Evolutionary conservation across 1,140 invertebrate species (phyloP).

Genomic region (Tetragnatha versicolor): DNA sequence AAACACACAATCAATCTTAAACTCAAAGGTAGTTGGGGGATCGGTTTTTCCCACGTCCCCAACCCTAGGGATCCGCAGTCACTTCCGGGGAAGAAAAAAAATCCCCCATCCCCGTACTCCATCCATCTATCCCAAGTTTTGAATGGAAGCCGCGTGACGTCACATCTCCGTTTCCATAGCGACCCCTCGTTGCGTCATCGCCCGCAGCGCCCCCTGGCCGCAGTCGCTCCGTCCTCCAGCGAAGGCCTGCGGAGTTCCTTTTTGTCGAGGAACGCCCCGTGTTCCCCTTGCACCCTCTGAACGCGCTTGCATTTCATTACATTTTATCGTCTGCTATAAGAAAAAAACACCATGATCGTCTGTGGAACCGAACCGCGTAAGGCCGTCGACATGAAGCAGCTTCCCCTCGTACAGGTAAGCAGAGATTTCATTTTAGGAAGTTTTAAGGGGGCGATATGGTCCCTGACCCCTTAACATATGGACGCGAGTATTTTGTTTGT

Average conservation of each 20-base stretch:
- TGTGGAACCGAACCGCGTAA: slow-evolving; percentile 23
- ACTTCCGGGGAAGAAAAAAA: no score
- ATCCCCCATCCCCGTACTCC: no score
- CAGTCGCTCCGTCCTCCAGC: slow-evolving; percentile 1
- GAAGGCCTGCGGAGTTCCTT: slow-evolving; percentile 39
- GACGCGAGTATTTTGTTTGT: no score
- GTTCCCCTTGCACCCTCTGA: slow-evolving; percentile 18
- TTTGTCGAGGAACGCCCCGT: slow-evolving; percentile 44
- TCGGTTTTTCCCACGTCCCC: no score
- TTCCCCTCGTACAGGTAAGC: slow-evolving; percentile 45
- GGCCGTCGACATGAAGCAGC: slow-evolving; percentile 32
- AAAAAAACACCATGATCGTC: slow-evolving; percentile 42
- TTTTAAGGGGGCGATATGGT: not conserved
- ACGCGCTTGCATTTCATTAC: slow-evolving; percentile 8
- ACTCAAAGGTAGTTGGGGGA: no score
- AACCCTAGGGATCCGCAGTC: no score
- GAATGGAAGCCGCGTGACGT: slow-evolving; percentile 32
- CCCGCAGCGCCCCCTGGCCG: slow-evolving; percentile 15
- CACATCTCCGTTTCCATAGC: slow-evolving; percentile 18
- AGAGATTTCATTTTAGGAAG: not conserved
- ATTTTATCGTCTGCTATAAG: slow-evolving; percentile 2
- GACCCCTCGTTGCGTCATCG: slow-evolving; percentile 35
- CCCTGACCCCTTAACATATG: slow-evolving; percentile 5
- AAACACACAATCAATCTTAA: no score
- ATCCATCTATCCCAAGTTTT: slow-evolving; percentile 28